Evolutionary conservation across 2,113 vertebrate species (phyloP).

Genomic region (Chelonoidis abingdonii): DNA sequence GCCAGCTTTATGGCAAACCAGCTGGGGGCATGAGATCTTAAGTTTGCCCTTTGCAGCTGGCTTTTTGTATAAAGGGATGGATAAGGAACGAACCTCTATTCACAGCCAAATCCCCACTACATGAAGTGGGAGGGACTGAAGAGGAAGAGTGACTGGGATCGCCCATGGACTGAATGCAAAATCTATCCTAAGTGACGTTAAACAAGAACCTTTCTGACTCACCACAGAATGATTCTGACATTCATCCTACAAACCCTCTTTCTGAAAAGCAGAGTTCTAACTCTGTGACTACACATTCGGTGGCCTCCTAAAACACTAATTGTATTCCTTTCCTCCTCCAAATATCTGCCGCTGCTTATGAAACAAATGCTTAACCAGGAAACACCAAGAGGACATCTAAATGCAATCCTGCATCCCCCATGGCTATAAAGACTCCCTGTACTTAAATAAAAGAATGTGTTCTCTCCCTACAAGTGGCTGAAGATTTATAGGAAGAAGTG

Average conservation of each 20-base stretch:
- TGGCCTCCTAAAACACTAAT: neutral
- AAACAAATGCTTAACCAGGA: neutral
- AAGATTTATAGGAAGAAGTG: slow-evolving; percentile 17
- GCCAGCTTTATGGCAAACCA: neutral
- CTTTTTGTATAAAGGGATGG: neutral
- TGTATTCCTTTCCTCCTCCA: neutral
- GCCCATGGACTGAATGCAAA: neutral
- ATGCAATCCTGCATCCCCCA: neutral
- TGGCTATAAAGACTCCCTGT: slow-evolving; percentile 18
- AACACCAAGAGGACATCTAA: neutral
- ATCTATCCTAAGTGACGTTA: neutral
- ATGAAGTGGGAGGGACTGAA: neutral
- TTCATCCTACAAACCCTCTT: neutral
- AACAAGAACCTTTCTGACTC: neutral
- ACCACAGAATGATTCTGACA: neutral
- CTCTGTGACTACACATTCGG: neutral
- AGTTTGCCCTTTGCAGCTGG: neutral
- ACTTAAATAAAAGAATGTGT: neutral
- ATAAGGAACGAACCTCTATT: neutral
- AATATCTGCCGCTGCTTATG: neutral
- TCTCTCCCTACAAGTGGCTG: neutral
- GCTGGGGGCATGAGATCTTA: neutral
- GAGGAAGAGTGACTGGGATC: neutral
- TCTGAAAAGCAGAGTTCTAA: neutral
- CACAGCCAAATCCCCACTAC: neutral